These are phyloP conservation scores for Palythoa caribaeorum DNA, from an alignment of 92 coral and sea anemone genomes.

Conservation along the genomic window DNA sequence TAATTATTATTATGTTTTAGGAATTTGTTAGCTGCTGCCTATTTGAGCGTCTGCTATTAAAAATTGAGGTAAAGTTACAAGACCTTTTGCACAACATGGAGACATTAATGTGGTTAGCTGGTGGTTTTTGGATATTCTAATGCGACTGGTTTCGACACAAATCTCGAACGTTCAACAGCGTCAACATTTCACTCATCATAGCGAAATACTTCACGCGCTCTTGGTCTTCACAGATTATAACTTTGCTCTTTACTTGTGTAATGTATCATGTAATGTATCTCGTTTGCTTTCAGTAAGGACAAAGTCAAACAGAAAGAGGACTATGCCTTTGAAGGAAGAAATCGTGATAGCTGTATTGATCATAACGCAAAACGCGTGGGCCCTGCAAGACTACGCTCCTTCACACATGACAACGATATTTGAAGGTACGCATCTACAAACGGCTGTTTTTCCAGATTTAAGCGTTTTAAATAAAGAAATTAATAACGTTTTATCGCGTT, in stretches of 20 bases:
- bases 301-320: background rate
- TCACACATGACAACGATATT: slow-evolving; percentile 24
- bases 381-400: background rate
- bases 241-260: background rate
- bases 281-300: background rate
- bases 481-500: background rate
- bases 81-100: background rate
- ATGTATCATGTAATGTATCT: background rate
- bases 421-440: slow-evolving; percentile 26
- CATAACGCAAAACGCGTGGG: slow-evolving; percentile 12
- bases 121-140: background rate
- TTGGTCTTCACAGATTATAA: background rate
- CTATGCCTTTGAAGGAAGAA: slow-evolving; percentile 26
- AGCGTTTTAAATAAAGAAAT: background rate
- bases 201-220: background rate
- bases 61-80: background rate
- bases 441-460: background rate
- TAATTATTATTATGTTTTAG: background rate
- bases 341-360: slow-evolving; percentile 8
- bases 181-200: background rate
- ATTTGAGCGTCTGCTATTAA: background rate
- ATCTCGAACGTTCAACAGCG: background rate
- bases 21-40: background rate
- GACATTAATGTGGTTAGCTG: background rate
- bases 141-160: background rate